phyloP scores from a whole-genome alignment of 2,113 vertebrate species.

The Rhinoderma darwinii region DNA sequence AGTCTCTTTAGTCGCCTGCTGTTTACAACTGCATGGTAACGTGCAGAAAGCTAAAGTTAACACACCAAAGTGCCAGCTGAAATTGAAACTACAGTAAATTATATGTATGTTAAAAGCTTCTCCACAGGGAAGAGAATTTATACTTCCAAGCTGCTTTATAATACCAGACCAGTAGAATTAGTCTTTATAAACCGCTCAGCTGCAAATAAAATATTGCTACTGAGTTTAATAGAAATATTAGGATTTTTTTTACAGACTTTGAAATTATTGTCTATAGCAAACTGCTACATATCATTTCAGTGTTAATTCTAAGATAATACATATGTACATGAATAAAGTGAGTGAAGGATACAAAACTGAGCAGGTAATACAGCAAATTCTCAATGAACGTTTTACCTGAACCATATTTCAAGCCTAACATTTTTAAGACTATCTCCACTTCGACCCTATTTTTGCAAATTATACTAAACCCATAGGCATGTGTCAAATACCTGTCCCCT shows the following conservation, averaged over 20 bases:
- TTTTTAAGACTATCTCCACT: too few species aligned
- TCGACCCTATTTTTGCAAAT: too few species aligned
- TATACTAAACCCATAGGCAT: too few species aligned
- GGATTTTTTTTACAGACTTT: not conserved
- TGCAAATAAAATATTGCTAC: not conserved
- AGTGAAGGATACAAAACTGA: not conserved
- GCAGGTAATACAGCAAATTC: too few species aligned
- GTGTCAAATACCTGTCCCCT: too few species aligned
- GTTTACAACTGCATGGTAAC: not conserved
- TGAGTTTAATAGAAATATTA: not conserved
- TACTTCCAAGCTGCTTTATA: slow-evolving; percentile 4
- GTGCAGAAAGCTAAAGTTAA: not conserved
- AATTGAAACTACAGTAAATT: not conserved
- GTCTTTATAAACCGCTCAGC: slow-evolving; percentile 13
- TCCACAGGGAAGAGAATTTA: slow-evolving; percentile 4
- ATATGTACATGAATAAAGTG: not conserved
- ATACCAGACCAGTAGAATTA: slow-evolving; percentile 3
- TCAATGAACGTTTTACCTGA: too few species aligned
- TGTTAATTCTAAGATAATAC: not conserved
- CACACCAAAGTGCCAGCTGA: slow-evolving; percentile 16
- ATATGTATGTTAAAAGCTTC: slow-evolving; percentile 26
- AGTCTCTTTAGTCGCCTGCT: not conserved
- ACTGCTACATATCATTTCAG: not conserved
- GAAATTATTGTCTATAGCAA: not conserved
- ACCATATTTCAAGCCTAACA: too few species aligned